Evolutionary conservation across 2,797 vertebrate species (phyloP).

Genomic region (Ctenosaura bakeri): DNA sequence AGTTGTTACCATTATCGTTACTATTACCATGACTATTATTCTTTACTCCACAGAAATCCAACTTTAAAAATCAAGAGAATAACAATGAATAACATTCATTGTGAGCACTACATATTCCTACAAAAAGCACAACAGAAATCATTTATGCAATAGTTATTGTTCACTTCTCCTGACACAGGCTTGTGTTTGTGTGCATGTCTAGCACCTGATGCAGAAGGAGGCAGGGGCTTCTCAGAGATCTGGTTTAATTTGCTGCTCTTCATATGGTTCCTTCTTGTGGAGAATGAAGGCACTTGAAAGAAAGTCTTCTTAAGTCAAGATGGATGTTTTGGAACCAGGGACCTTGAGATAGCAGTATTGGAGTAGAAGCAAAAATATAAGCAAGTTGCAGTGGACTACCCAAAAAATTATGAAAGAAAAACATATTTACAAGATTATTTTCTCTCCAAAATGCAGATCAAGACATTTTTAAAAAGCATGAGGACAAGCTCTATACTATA

Average conservation of each 20-base stretch:
- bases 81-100: not conserved
- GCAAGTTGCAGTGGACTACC: not conserved
- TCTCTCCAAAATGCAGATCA: not conserved
- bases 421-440: not conserved
- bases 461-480: too few species aligned
- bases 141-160: conserved; percentile 16
- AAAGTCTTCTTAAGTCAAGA: conserved; percentile 42
- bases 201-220: conserved; percentile 37
- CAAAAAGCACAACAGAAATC: not conserved
- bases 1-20: not conserved
- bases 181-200: conserved; percentile 10
- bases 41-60: not conserved
- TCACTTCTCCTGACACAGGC: conserved; percentile 23
- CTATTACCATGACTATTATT: not conserved
- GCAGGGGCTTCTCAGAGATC: not conserved
- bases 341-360: conserved; percentile 26
- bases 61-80: not conserved
- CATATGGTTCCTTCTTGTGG: conserved; percentile 26
- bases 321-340: conserved; percentile 31
- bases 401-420: conserved; percentile 16
- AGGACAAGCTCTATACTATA: not conserved
- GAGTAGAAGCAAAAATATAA: conserved; percentile 20
- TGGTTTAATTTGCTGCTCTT: conserved; percentile 28
- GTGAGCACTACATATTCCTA: not conserved
- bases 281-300: conserved; percentile 25